Percentiles rank a stretch among this genome's conserved stretches.
phyloP scores from a whole-genome alignment of 2,113 vertebrate species.

The Nerophis lumbriciformis region DNA sequence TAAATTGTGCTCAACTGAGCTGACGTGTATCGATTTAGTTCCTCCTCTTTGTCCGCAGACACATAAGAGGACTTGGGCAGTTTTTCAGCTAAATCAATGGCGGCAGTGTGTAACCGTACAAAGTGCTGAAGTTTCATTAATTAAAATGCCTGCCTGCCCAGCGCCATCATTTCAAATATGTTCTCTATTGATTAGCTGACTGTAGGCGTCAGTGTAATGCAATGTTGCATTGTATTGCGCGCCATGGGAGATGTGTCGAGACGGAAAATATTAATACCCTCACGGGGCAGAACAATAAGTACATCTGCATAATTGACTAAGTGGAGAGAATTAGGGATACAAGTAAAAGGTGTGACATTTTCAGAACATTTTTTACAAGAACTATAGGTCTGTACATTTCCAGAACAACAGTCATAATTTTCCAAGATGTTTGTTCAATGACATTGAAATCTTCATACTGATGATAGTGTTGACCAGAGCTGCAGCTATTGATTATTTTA shows the following conservation, averaged over 20 bases:
- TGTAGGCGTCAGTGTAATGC: slow-evolving; percentile 12
- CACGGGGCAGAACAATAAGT: neutral
- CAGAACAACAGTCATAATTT: neutral
- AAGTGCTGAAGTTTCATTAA: slow-evolving; percentile 20
- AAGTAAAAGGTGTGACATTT: neutral
- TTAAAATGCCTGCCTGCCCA: slow-evolving; percentile 21
- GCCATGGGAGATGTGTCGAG: neutral
- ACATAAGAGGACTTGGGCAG: slow-evolving; percentile 1
- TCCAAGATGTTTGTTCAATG: too few relatives aligned
- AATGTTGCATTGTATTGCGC: slow-evolving; percentile 9
- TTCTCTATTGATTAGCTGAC: slow-evolving; percentile 21
- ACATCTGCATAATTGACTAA: neutral
- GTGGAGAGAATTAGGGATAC: neutral
- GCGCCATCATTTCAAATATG: slow-evolving; percentile 6
- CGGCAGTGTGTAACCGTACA: slow-evolving; percentile 9
- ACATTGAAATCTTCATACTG: too few relatives aligned
- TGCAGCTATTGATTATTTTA: too few relatives aligned
- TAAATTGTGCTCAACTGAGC: neutral
- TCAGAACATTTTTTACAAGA: too few relatives aligned
- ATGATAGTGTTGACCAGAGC: too few relatives aligned
- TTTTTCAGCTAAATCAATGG: slow-evolving; percentile 34
- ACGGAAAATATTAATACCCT: neutral
- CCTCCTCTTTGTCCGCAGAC: slow-evolving; percentile 5
- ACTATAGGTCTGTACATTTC: too few relatives aligned
- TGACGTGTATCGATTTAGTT: slow-evolving; percentile 18